These are phyloP conservation scores for Conus betulinus DNA, from an alignment of 1,140 invertebrate genomes.

Conservation along the genomic window DNA sequence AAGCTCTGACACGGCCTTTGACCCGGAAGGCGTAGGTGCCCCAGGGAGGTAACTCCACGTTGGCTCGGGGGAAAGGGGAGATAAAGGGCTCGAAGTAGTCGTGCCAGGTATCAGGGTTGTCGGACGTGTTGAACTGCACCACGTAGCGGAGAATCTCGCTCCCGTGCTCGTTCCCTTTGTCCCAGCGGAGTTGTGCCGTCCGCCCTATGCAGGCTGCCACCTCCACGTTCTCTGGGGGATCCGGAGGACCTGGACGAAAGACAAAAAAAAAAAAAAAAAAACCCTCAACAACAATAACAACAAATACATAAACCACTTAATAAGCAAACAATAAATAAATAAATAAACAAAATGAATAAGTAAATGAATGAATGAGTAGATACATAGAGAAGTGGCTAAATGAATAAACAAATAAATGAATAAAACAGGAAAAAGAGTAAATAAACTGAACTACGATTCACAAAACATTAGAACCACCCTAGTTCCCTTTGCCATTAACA, in stretches of 20 bases:
- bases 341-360: not conserved
- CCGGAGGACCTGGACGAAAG: slow-evolving; percentile 88
- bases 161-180: slow-evolving; percentile 90
- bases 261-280: slow-evolving; percentile 41
- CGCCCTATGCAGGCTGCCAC: slow-evolving; percentile 79
- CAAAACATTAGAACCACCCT: no score
- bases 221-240: slow-evolving; percentile 84
- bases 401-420: no score
- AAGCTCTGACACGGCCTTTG: slow-evolving; percentile 94
- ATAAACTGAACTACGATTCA: no score
- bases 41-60: slow-evolving; percentile 64
- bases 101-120: slow-evolving; percentile 92
- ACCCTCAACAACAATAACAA: no score
- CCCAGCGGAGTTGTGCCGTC: slow-evolving; percentile 83
- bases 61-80: slow-evolving; percentile 24
- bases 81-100: slow-evolving; percentile 42
- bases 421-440: no score
- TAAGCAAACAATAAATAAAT: no score
- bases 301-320: no score
- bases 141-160: slow-evolving; percentile 92
- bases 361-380: not conserved
- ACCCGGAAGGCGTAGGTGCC: slow-evolving; percentile 85
- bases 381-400: not conserved
- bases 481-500: no score
- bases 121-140: slow-evolving; percentile 96